These are phyloP conservation scores for Thalassophryne amazonica DNA, from an alignment of 2,797 vertebrate genomes.

Conservation along the genomic window DNA sequence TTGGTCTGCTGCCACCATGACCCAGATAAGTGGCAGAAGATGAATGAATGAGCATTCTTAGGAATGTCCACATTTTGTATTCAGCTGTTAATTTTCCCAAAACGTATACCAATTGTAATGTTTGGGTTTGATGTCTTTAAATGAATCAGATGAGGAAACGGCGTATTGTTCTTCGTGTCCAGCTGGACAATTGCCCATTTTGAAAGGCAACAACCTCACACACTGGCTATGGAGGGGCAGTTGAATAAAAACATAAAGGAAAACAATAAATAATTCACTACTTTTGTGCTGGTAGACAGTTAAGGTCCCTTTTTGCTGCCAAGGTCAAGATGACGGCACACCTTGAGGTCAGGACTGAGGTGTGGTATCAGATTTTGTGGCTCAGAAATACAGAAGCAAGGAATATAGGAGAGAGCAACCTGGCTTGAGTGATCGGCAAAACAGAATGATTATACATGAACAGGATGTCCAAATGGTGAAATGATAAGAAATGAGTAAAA, in stretches of 20 bases:
- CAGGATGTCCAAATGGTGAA: not conserved
- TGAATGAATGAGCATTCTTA: too few species aligned
- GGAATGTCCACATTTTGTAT: too few species aligned
- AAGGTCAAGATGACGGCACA: constrained; percentile 39
- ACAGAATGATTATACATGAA: not conserved
- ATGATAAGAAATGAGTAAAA: constrained; percentile 1
- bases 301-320: constrained; percentile 21
- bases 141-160: too few species aligned
- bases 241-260: constrained; percentile 13
- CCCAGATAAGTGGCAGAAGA: too few species aligned
- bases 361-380: not conserved
- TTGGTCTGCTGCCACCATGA: too few species aligned
- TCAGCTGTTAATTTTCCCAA: too few species aligned
- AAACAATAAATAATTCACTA: constrained; percentile 68
- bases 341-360: not conserved
- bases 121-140: too few species aligned
- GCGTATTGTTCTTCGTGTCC: too few species aligned
- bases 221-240: not conserved
- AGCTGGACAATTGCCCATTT: too few species aligned
- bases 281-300: constrained; percentile 45
- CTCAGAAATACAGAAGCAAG: not conserved
- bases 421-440: not conserved
- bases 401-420: not conserved
- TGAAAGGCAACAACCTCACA: too few species aligned
- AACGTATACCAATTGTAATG: too few species aligned